Evolutionary conservation across 2,113 vertebrate genomes (phyloP).

Genomic region (Antechinus stuartii): DNA sequence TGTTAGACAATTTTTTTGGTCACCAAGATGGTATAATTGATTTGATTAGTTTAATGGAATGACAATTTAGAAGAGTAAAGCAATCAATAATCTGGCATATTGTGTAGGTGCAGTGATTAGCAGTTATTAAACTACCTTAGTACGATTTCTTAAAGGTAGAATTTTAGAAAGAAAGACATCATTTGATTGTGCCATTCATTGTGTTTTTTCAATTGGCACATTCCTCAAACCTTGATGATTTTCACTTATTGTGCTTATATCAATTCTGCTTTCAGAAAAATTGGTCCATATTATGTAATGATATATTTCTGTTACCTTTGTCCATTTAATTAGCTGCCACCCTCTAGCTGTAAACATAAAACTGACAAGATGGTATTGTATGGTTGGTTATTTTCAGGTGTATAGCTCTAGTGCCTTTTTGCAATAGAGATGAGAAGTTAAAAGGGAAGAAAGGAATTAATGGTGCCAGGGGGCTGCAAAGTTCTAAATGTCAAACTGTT

Average conservation of each 20-base stretch:
- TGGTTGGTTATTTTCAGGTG: background rate
- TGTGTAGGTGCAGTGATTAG: background rate
- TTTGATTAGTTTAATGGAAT: background rate
- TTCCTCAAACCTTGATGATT: background rate
- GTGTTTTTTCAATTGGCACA: slow-evolving; percentile 3
- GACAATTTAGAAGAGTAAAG: slow-evolving; percentile 12
- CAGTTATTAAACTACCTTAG: background rate
- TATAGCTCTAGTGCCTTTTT: background rate
- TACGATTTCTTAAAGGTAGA: background rate
- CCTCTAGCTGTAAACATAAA: background rate
- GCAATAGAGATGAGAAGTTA: background rate
- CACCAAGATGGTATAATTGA: slow-evolving; percentile 4
- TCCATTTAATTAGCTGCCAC: background rate
- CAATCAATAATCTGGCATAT: background rate
- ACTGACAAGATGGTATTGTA: background rate
- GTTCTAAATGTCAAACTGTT: background rate
- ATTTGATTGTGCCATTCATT: background rate
- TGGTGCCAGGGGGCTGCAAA: background rate
- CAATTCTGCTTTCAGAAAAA: too few relatives aligned
- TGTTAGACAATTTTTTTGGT: background rate
- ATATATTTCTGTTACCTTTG: background rate
- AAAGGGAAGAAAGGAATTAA: background rate
- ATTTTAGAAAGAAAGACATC: background rate
- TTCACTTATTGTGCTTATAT: background rate
- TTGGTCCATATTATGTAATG: background rate